Base-by-base conservation (phyloP, 2,888 invertebrate species). In the Vesta saturnalis region DNA sequence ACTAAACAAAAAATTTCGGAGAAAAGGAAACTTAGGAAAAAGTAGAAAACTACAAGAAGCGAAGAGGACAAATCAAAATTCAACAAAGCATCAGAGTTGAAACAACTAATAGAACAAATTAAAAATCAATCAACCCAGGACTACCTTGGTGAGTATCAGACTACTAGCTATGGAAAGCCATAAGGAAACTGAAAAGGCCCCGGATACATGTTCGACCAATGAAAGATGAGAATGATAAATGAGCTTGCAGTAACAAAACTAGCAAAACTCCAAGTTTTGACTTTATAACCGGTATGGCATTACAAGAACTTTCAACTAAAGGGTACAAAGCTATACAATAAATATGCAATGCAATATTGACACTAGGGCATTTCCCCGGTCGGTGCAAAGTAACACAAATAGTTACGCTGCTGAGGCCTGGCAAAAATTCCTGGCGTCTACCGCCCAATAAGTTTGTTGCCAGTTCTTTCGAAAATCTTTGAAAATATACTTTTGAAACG, bases 11-110 rank as follows among this genome's bases (percentile, higher is more conserved):
- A 57, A 22, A 57, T 18, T n/a, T n/a, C n/a, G n/a, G n/a, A n/a
- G n/a, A n/a, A n/a, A n/a, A n/a, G n/a, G n/a, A n/a, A n/a, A n/a
- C 57, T 57, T 6, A 58, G 58, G 22, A 58, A 58, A 58, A 58
- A 23, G 39, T 39, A 16, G 58, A 35, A 58, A 8, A 58, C 22
- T 23, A 58, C 58, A 22, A 58, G 39, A 58, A 58, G 58, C 39
- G 58, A 58, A 14, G 22, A 10, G 6, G 57, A 57, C 18, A 57
- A 18, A 15, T 10, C 4, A n/a, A 18, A 54, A 8, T 54, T 54
- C 22, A 56, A 56, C 23, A 56, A 56, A 8, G 56, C 56, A 22
- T 10, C 56, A 23, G 6, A 56, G 30, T 30, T 30, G 5, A 10
- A 30, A 30, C 30, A 30, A 30, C 30, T 30, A 6, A 4, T 30